A percentile compares a stretch with the other conserved stretches of the same genome.
Conservation (phyloP, 2,113 vertebrate genomes). For the Catagonus wagneri region DNA sequence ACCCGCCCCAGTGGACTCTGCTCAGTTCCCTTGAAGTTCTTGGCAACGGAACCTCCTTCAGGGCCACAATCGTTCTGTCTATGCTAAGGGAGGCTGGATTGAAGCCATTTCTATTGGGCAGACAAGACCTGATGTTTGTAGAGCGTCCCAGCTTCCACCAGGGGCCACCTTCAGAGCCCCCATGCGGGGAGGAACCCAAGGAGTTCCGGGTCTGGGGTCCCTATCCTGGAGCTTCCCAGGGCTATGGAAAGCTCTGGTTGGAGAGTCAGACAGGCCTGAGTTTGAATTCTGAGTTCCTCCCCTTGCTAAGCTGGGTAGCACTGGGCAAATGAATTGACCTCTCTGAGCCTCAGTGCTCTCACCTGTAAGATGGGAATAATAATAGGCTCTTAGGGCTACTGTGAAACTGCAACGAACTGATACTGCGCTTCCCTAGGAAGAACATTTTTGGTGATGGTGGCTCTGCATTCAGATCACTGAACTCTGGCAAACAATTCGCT, state of each 20-base stretch:
- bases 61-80: neutral
- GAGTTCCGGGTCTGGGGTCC: neutral
- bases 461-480: neutral
- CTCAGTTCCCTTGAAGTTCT: neutral
- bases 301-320: neutral
- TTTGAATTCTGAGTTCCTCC: neutral
- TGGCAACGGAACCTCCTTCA: no score
- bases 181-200: neutral
- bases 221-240: neutral
- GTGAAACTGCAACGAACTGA: neutral
- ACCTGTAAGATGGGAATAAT: neutral
- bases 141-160: neutral
- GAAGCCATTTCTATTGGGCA: neutral
- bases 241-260: neutral
- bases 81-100: neutral
- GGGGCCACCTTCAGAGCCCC: neutral
- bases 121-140: neutral
- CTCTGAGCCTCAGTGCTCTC: neutral
- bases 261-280: neutral
- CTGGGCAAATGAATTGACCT: neutral
- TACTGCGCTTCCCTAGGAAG: neutral
- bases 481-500: neutral
- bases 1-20: accelerated
- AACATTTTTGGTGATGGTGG: neutral
- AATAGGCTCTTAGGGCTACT: neutral